Evolutionary conservation across 2,888 invertebrate species (phyloP).

Genomic region (Phoenoteleia sp.): DNA sequence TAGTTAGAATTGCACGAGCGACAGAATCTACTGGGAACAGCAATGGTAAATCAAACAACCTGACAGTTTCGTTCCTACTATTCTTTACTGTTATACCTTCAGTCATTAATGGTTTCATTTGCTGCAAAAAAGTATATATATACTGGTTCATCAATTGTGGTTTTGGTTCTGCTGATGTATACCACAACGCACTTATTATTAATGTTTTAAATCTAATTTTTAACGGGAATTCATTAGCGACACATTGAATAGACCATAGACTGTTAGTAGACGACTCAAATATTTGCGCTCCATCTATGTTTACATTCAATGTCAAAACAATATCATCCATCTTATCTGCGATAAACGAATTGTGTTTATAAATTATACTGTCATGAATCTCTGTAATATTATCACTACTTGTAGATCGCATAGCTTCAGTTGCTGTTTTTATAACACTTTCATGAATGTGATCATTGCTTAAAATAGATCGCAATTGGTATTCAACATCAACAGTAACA

Average conservation of each 20-base stretch:
- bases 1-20: constrained; percentile 62
- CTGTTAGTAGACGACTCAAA: constrained; percentile 45
- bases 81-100: constrained; percentile 40
- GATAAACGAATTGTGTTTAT: constrained; percentile 29
- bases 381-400: constrained; percentile 29
- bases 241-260: constrained; percentile 63
- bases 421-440: constrained; percentile 15
- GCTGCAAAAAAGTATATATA: constrained; percentile 40
- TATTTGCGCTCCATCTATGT: constrained; percentile 60
- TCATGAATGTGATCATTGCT: constrained; percentile 8
- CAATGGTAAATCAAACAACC: constrained; percentile 50
- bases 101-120: constrained; percentile 33
- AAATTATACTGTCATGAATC: constrained; percentile 40
- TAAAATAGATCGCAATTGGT: constrained; percentile 50
- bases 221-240: constrained; percentile 67
- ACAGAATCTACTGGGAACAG: constrained; percentile 61
- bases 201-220: constrained; percentile 52
- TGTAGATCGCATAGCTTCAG: neutral
- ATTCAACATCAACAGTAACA: constrained; percentile 50
- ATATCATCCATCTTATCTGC: constrained; percentile 12
- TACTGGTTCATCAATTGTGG: constrained; percentile 66
- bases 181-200: constrained; percentile 63
- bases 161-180: constrained; percentile 51
- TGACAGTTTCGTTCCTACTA: constrained; percentile 18
- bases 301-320: constrained; percentile 61